Base-by-base conservation (phyloP, 2,113 vertebrate genomes). In the Pachypanchax playfairii region DNA sequence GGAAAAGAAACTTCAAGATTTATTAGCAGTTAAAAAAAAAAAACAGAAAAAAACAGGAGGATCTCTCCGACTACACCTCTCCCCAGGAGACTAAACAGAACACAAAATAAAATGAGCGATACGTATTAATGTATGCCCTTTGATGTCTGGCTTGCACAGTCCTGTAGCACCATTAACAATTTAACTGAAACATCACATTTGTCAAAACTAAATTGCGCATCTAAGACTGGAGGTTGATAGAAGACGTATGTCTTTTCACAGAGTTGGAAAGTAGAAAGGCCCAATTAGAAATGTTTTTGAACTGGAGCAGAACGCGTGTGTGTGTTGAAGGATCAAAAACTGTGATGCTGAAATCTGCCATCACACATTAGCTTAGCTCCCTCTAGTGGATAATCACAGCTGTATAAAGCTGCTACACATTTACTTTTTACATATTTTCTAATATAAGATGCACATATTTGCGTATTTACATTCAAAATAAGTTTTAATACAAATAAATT, bases 321-420 rank as follows among this genome's bases (percentile, higher is more conserved):
- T 12, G 31, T 52, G 15, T 13, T 25, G 35, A 35, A 15, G 35
- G 14, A n/a, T 39, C 52, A 47, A 14, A 25, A 38, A 0, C 31
- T 24, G 18, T 21, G 63, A 4, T 75, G 48, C 60, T 29, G 22
- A 47, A 38, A 29, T 0, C 48, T 63, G 56, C 13, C 65, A 78
- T 87, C 79, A 76, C 52, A 92, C 92, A 94, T 94, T 94, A 94
- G 87, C 94, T 93, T 94, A 94, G 94, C 95, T 88, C 95, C 94
- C 96, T 98, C 97, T 96, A 94, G 96, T 96, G 96, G 78, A 13
- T 31, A 35, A 22, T 46, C 10, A 6, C 0, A 26, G 73, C 13
- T n/a, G n/a, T n/a, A n/a, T n/a, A n/a, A n/a, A n/a, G n/a, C n/a
- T n/a, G n/a, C n/a, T n/a, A n/a, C n/a, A n/a, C n/a, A n/a, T n/a